A percentile compares a stretch with the other conserved stretches of the same genome.
These are phyloP conservation scores for Mastigias papua DNA, from an alignment of 30 jellyfish, hydroid and myxozoan species.

Conservation along the genomic window DNA sequence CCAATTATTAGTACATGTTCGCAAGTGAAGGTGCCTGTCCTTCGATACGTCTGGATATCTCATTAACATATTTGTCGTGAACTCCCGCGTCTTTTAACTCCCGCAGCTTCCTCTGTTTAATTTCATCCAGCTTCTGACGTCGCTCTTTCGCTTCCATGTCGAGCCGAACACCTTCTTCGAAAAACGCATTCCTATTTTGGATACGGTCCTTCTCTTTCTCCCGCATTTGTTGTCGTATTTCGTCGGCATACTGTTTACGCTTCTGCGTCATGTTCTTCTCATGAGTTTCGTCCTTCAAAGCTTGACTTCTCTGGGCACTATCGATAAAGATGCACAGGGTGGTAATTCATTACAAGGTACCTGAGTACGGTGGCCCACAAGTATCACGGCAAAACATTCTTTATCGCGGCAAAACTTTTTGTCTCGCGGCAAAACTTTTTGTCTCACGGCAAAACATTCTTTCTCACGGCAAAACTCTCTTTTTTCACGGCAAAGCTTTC, in stretches of 20 bases:
- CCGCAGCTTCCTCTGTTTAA: constrained; percentile 91
- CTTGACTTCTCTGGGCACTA: constrained; percentile 94
- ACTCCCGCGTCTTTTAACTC: constrained; percentile 98
- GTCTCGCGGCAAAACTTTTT: no score
- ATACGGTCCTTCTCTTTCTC: constrained; percentile 96
- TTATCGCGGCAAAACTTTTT: no score
- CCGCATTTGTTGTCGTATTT: constrained; percentile 92
- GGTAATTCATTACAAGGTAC: no score
- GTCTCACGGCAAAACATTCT: no score
- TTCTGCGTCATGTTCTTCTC: constrained; percentile 38
- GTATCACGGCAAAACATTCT: no score
- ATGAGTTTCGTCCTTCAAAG: constrained; percentile 82
- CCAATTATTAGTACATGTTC: constrained; percentile 51
- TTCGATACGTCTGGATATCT: constrained; percentile 97
- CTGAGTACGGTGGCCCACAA: no score
- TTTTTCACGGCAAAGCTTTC: no score
- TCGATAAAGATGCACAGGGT: neutral
- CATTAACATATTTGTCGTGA: constrained; percentile 92
- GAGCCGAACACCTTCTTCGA: constrained; percentile 97
- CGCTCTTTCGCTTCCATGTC: constrained; percentile 98
- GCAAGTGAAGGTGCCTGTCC: constrained; percentile 90
- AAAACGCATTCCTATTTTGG: constrained; percentile 84
- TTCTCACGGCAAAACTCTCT: no score
- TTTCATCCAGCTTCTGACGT: constrained; percentile 94
- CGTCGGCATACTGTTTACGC: constrained; percentile 80